Conservation (phyloP, 2,888 invertebrate species). For the Drosophila affinis region DNA sequence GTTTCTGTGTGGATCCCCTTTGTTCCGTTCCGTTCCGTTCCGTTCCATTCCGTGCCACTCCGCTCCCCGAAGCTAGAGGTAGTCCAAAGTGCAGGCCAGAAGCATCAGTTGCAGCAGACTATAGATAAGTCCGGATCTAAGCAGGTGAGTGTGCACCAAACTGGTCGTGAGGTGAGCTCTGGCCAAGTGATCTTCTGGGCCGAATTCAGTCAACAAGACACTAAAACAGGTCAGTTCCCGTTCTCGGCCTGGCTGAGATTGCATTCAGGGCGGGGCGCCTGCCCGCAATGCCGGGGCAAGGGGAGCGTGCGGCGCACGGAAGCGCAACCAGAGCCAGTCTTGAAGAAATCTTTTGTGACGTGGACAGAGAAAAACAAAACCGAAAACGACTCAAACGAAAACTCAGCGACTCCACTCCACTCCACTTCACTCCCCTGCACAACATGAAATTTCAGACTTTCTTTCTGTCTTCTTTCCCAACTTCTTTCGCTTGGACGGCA, state of each 20-base stretch:
- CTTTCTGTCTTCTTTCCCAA: slow-evolving; percentile 45
- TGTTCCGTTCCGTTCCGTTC: not conserved
- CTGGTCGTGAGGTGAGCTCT: slow-evolving; percentile 14
- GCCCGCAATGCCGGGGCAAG: not conserved
- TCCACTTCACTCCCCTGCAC: slow-evolving; percentile 18
- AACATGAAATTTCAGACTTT: slow-evolving; percentile 58
- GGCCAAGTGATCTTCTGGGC: slow-evolving; percentile 43
- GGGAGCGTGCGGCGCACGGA: slow-evolving; percentile 36
- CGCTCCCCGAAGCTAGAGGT: slow-evolving; percentile 30
- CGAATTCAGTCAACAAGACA: slow-evolving; percentile 6
- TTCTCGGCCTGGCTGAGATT: slow-evolving; percentile 27
- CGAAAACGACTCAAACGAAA: slow-evolving; percentile 14
- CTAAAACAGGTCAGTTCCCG: slow-evolving; percentile 65
- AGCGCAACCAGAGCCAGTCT: slow-evolving; percentile 67
- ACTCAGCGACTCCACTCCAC: slow-evolving; percentile 3
- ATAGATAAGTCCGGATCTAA: slow-evolving; percentile 39
- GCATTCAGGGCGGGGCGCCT: slow-evolving; percentile 29
- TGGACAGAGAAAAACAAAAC: slow-evolving; percentile 56
- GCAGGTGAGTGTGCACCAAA: slow-evolving; percentile 61
- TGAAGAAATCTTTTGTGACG: slow-evolving; percentile 66
- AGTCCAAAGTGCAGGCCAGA: slow-evolving; percentile 58
- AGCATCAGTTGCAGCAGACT: slow-evolving; percentile 36
- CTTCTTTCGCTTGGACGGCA: slow-evolving; percentile 52
- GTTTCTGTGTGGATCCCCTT: slow-evolving; percentile 24
- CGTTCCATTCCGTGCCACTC: slow-evolving; percentile 3